These are phyloP conservation scores for Chaitophorus viminalis DNA, from an alignment of 2,888 invertebrate species.

Conservation along the genomic window DNA sequence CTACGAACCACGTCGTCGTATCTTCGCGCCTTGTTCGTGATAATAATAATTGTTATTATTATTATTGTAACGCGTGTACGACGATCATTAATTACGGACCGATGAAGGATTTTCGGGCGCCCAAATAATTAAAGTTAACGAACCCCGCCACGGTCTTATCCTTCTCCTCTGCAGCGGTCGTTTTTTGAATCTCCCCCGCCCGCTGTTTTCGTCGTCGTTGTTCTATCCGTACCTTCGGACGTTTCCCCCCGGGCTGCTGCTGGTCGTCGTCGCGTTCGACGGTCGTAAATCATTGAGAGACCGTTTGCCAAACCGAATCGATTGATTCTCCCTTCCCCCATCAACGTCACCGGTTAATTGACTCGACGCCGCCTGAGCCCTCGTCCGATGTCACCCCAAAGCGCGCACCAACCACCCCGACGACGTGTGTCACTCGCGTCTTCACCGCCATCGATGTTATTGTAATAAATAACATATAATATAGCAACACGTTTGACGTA, in stretches of 20 bases:
- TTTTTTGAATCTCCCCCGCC: neutral
- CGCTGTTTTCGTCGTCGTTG: neutral
- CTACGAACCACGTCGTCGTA: neutral
- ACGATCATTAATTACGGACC: slow-evolving; percentile 51
- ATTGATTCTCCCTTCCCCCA: slow-evolving; percentile 24
- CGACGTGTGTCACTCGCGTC: too few species aligned
- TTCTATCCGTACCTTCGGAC: neutral
- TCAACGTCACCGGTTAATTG: neutral
- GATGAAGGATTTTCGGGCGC: slow-evolving; percentile 52
- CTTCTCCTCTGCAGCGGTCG: neutral
- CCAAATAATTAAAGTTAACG: slow-evolving; percentile 57
- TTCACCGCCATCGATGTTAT: too few species aligned
- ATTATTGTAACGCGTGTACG: neutral
- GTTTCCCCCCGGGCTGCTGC: neutral
- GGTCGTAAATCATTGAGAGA: slow-evolving; percentile 42
- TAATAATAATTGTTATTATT: neutral
- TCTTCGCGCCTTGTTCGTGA: neutral
- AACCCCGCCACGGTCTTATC: neutral
- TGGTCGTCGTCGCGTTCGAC: neutral
- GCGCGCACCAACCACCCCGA: too few species aligned
- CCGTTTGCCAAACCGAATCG: slow-evolving; percentile 29
- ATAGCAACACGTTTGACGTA: too few species aligned
- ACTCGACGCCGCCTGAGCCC: neutral
- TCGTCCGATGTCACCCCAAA: too few species aligned
- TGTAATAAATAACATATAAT: too few species aligned